Base-by-base conservation (phyloP, 1,140 invertebrate species). In the Drosophila melanica region DNA sequence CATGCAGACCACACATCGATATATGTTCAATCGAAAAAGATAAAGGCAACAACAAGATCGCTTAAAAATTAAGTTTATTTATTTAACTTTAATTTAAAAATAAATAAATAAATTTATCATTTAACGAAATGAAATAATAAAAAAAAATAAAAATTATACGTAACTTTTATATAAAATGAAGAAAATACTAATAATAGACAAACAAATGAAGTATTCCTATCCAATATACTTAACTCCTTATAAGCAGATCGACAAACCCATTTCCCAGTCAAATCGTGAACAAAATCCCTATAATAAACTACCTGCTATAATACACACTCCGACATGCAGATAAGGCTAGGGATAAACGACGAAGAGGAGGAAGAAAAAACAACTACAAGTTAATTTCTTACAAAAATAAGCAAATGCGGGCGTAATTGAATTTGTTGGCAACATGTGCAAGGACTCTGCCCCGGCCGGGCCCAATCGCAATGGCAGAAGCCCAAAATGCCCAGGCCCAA, bases 381-480 rank as follows among this genome's bases (percentile, higher is more conserved):
- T 89, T 89, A 89, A 89, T 89, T 89, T 84, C 79, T 89, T 80
- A 69, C 66, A 53, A 89, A 89, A 89, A 84, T 89, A 84, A 80
- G 70, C 84, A 80, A 89, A 76, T 86, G 82, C 72, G 51, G 60
- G 14, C 79, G 76, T 89, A 89, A 89, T 89, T 89, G 79, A 89
- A 89, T 89, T 87, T 89, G 63, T 27, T 51, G 18, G 73, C 64
- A 77, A 69, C 66, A 74, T 74, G 65, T 67, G 63, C 39, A 59
- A 73, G 51, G 54, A 57, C 27, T 14, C 10, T 39, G 45, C 33
- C 33, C 27, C n/a, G 48, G 23, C 33, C 45, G 33, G 48, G n/a
- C 14, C 35, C 35, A 62, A 51, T 50, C 60, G 16, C 60, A 75
- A 53, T 57, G 54, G 42, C 77, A 69, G 8, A 9, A 79, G 79